Evolutionary conservation across 2,797 vertebrate genomes (phyloP), one percentile per base, ranked within the genome.

Genomic region (Epinephelus awoara): DNA sequence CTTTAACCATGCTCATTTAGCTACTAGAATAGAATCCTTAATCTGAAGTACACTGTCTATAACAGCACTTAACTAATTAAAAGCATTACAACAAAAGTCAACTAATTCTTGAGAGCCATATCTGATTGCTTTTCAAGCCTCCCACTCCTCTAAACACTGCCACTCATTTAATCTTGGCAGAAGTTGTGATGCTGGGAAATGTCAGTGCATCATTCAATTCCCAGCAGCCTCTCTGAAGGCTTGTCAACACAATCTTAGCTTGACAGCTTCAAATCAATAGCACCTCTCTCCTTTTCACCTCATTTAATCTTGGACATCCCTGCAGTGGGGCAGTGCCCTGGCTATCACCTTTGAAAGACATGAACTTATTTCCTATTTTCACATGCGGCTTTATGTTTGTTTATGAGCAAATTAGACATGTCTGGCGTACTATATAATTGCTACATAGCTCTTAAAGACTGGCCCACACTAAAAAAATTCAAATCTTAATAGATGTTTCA

Each of bases 201-300:
- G 78, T 85, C 79, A 61, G 57, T 14, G 69, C 75, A 18, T 79
- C 79, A 66, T 67, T 75, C 8, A 25, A 76, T 79, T 88, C 76
- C 74, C 75, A 59, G 79, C 74, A 66, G 38, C 73, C 42, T 42
- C 72, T 76, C 74, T 75, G 83, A 85, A 59, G 38, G 55, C 81
- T 71, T 70, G 90, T 82, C 88, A 87, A 82, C 83, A 38, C 67
- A 75, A 63, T 68, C 71, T 79, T 18, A 72, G 69, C 69, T 64
- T 73, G 88, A 80, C 85, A 80, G 86, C 73, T 67, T 70, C 38
- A 54, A 84, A 89, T 88, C 87, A 49, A 85, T 83, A 50, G 10
- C 54, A 34, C 5, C 34, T 42, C 79, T 75, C 69, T 67, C 34
- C 67, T 73, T 79, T 68, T 56, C 82, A 47, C 71, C 17, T 79